Evolutionary conservation across 2,113 vertebrate genomes (phyloP), one percentile per base, ranked within the genome.

Genomic region (Pycnonotus jocosus): DNA sequence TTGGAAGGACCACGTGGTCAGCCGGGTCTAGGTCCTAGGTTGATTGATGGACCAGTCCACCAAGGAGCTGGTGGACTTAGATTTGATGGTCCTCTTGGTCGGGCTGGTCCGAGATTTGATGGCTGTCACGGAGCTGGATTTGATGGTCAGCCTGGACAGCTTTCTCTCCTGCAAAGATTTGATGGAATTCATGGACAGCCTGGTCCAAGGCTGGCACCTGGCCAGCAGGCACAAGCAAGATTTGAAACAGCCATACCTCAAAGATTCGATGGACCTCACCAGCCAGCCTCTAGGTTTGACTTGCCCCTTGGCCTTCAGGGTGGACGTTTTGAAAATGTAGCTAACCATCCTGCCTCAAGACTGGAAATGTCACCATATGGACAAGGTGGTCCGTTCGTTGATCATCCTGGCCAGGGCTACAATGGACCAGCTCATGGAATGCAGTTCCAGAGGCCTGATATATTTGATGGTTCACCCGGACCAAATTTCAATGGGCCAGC

Each of bases 401-500:
- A 99, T 6, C 97, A 98, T 93, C 97, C 98, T 19, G 95, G 97
- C 53, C 98, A 97, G 90, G 92, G 98, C 82, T 99, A 98, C 94
- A 97, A 98, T 21, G 91, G 97, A 3, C 98, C 98, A 7, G 95
- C 98, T 9, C 97, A 98, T 90, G 98, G 98, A 89, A 94, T 98
- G 69, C 97, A 95, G 17, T 99, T 99, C 97, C 98, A 98, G 92
- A 81, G 98, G 95, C 76, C 98, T 90, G 90, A 99, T 92, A 47
- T 98, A 4, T 98, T 98, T 93, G 98, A 98, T 90, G 96, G 98
- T 68, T 96, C 98, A 0, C 98, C 98, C 44, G 97, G 97, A 79
- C 98, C 98, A 96, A 98, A 97, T 97, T 99, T 99, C 96, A 98
- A 96, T 92, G 97, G 98, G 90, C 98, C 98, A 66, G 96, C 96